phyloP scores from a whole-genome alignment of 2,113 vertebrate species.

The Marmota monax region DNA sequence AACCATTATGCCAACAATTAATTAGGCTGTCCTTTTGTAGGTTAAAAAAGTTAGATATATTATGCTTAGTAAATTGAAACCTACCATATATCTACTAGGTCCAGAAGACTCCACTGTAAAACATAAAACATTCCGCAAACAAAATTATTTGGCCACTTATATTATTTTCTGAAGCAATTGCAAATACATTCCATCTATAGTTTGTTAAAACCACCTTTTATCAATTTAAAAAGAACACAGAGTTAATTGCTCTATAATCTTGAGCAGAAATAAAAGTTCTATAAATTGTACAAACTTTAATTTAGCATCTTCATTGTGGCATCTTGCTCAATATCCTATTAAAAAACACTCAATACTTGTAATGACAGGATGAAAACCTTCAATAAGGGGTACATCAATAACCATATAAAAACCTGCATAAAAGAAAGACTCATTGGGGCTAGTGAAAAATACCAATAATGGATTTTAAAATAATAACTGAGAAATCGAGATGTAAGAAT shows the following conservation, averaged over 20 bases:
- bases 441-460: neutral
- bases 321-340: neutral
- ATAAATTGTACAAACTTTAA: neutral
- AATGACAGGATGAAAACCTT: neutral
- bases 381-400: neutral
- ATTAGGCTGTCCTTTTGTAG: neutral
- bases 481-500: neutral
- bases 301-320: neutral
- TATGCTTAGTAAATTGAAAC: conserved; percentile 19
- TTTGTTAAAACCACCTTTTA: conserved; percentile 9
- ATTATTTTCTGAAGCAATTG: conserved; percentile 35
- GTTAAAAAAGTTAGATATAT: neutral
- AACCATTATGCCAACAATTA: neutral
- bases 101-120: conserved; percentile 31
- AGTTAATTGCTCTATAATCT: conserved; percentile 11
- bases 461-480: neutral
- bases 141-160: neutral
- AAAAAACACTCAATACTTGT: neutral
- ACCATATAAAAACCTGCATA: neutral
- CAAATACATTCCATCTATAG: neutral
- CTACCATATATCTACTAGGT: neutral
- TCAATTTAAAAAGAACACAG: conserved; percentile 31
- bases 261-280: conserved; percentile 1
- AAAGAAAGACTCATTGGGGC: neutral
- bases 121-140: conserved; percentile 31